Evolutionary conservation across 2,113 vertebrate species (phyloP).

Genomic region (Hippocampus comes): DNA sequence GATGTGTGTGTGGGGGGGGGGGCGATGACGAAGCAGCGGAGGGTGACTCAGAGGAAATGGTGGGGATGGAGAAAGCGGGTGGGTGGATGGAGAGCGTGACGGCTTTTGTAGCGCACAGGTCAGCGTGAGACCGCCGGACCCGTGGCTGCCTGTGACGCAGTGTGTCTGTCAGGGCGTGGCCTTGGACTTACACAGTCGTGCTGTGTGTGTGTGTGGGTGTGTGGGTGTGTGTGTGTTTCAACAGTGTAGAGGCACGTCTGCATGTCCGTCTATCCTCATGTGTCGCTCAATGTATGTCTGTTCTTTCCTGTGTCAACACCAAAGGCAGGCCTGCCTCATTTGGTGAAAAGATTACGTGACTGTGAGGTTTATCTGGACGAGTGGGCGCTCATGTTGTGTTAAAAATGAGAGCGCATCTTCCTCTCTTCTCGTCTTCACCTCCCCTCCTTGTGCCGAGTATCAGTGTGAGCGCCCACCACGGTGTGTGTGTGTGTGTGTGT

Average conservation of each 20-base stretch:
- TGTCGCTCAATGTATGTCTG: neutral
- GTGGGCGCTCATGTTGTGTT: neutral
- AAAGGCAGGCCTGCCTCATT: neutral
- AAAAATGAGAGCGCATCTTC: slow-evolving; percentile 2
- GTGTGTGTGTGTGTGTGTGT: neutral
- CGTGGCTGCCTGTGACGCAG: slow-evolving; percentile 48
- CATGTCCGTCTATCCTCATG: too few relatives aligned
- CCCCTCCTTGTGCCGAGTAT: slow-evolving; percentile 24
- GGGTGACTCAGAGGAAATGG: slow-evolving; percentile 54
- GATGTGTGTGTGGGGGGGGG: neutral
- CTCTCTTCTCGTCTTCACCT: neutral
- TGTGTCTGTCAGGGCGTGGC: slow-evolving; percentile 57
- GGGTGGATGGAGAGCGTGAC: slow-evolving; percentile 45
- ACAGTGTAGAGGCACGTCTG: neutral
- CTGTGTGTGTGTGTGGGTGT: slow-evolving; percentile 7
- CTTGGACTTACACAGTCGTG: slow-evolving; percentile 47
- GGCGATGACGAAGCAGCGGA: slow-evolving; percentile 12
- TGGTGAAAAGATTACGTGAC: neutral
- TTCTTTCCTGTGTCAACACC: neutral
- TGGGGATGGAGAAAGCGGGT: slow-evolving; percentile 9
- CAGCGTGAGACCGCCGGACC: slow-evolving; percentile 31
- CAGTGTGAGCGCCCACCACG: slow-evolving; percentile 44
- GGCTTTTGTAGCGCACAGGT: slow-evolving; percentile 63
- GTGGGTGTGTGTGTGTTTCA: too few relatives aligned
- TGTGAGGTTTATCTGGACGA: slow-evolving; percentile 3